Conservation (phyloP, 2,888 invertebrate genomes). For the Drosophila parthenogenetica region DNA sequence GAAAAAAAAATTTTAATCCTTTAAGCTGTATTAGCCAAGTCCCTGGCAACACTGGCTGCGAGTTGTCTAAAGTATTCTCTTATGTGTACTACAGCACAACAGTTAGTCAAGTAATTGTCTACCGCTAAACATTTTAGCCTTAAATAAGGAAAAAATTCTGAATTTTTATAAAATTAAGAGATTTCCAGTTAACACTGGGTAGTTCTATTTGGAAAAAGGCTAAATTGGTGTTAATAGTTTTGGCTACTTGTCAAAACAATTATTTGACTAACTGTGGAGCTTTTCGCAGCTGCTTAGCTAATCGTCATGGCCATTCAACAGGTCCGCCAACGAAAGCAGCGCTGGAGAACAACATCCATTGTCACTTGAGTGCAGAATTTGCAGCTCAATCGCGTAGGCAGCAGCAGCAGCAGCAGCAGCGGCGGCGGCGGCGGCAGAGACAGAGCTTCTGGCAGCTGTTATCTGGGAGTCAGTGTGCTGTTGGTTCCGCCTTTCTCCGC, state of each 20-base stretch:
- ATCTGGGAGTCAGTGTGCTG: slow-evolving; percentile 19
- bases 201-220: too few relatives aligned
- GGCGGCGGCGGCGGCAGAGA: background rate
- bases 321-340: slow-evolving; percentile 57
- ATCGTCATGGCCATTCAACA: slow-evolving; percentile 54
- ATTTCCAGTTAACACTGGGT: too few relatives aligned
- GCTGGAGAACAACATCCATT: slow-evolving; percentile 50
- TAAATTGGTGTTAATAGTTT: too few relatives aligned
- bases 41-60: background rate
- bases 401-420: slow-evolving; percentile 49
- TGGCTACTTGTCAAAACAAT: background rate
- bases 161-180: too few relatives aligned
- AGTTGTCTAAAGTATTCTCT: background rate
- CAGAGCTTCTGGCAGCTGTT: slow-evolving; percentile 18
- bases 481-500: slow-evolving; percentile 20
- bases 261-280: slow-evolving; percentile 1
- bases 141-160: too few relatives aligned
- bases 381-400: slow-evolving; percentile 60
- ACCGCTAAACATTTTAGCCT: too few relatives aligned
- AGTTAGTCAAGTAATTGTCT: too few relatives aligned
- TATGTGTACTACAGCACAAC: too few relatives aligned
- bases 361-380: slow-evolving; percentile 49
- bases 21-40: too few relatives aligned
- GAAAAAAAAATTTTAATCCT: too few relatives aligned
- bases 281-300: slow-evolving; percentile 31